Percentiles rank a stretch among this genome's conserved stretches.
phyloP scores from a whole-genome alignment of 2,797 vertebrate genomes.

The Pipistrellus kuhlii region DNA sequence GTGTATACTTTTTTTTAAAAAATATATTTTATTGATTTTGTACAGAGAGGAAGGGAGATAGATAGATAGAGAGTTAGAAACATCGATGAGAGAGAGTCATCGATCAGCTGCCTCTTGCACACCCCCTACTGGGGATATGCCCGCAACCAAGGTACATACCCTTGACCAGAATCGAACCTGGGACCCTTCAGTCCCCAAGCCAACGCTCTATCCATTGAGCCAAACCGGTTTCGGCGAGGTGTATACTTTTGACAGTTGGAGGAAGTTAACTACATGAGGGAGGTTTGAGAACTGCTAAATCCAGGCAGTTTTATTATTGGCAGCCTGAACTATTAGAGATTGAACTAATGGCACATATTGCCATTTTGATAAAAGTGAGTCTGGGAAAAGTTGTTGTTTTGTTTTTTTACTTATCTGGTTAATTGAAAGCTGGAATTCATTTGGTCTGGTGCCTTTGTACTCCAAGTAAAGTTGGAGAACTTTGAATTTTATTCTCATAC shows the following conservation, averaged over 20 bases:
- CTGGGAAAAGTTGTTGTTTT: conserved; percentile 23
- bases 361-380: conserved; percentile 61
- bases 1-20: background rate
- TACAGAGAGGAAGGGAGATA: too few relatives aligned
- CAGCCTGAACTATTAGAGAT: conserved; percentile 25
- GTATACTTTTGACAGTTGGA: conserved; percentile 52
- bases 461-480: conserved; percentile 63
- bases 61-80: too few relatives aligned
- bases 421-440: conserved; percentile 62
- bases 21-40: too few relatives aligned
- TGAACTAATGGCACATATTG: conserved; percentile 45
- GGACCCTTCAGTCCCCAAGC: too few relatives aligned
- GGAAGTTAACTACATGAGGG: conserved; percentile 36
- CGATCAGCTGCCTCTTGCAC: too few relatives aligned
- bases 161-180: too few relatives aligned
- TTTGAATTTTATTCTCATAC: conserved; percentile 65
- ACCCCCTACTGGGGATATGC: too few relatives aligned
- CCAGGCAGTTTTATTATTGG: conserved; percentile 29
- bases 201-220: too few relatives aligned
- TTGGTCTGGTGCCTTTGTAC: conserved; percentile 65
- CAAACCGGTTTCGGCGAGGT: background rate
- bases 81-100: too few relatives aligned
- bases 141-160: too few relatives aligned
- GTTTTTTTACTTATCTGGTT: conserved; percentile 64
- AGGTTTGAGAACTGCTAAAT: conserved; percentile 5